Percentiles rank a stretch among this genome's conserved stretches.
These are phyloP conservation scores for Monomorium pharaonis DNA, from an alignment of 1,140 invertebrate species.

Conservation along the genomic window DNA sequence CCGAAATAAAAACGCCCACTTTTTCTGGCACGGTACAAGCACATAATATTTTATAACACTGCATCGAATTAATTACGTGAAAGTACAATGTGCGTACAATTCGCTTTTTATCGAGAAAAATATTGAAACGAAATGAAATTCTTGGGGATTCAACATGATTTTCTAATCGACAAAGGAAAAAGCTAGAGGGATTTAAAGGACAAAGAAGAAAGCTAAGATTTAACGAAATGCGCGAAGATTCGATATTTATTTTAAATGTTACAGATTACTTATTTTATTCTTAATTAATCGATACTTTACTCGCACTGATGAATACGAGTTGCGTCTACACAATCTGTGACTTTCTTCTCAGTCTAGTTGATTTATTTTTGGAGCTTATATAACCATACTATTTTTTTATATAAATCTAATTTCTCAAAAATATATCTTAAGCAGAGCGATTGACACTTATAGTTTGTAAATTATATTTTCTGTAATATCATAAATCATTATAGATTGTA, in stretches of 20 bases:
- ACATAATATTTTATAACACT: slow-evolving; percentile 13
- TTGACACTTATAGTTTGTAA: background rate
- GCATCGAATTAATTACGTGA: background rate
- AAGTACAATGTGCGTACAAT: background rate
- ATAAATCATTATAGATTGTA: background rate
- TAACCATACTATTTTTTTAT: too few species aligned
- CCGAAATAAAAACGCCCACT: slow-evolving; percentile 1
- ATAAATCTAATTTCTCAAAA: background rate
- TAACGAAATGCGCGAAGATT: too few species aligned
- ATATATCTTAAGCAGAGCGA: background rate
- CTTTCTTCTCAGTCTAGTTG: too few species aligned
- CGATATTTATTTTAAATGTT: too few species aligned
- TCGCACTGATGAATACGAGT: too few species aligned
- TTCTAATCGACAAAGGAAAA: too few species aligned
- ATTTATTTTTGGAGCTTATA: too few species aligned
- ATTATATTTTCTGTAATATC: background rate
- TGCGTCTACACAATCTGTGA: too few species aligned
- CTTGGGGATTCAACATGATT: background rate
- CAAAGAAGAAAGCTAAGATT: too few species aligned
- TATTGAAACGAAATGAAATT: background rate
- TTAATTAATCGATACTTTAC: too few species aligned
- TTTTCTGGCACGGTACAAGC: background rate
- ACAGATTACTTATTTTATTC: background rate
- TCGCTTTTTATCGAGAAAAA: background rate
- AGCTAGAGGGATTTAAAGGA: too few species aligned